Evolutionary conservation across 2,797 vertebrate genomes (phyloP).

Genomic region (Cossypha dichroa): DNA sequence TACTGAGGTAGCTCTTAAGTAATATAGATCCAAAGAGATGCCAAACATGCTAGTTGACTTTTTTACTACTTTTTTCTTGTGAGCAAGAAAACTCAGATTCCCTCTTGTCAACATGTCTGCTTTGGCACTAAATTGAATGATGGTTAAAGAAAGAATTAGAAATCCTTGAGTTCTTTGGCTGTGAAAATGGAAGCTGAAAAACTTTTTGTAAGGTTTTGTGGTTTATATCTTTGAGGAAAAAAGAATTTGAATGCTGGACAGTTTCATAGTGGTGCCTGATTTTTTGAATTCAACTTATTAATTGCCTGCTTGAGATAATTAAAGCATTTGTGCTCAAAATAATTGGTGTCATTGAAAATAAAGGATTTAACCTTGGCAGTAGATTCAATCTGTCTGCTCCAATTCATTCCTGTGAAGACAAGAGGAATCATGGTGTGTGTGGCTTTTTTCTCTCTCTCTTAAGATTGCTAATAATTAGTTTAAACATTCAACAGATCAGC

Average conservation of each 20-base stretch:
- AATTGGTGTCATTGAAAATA: constrained; percentile 65
- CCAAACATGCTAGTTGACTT: not conserved
- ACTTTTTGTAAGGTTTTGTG: not conserved
- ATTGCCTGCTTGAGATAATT: constrained; percentile 67
- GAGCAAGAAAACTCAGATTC: not conserved
- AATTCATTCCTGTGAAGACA: constrained; percentile 35
- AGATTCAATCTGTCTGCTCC: constrained; percentile 47
- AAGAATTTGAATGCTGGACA: constrained; percentile 1
- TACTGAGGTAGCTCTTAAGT: not conserved
- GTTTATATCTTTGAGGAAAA: constrained; percentile 19
- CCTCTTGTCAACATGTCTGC: not conserved
- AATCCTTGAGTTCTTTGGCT: not conserved
- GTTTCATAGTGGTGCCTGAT: constrained; percentile 34
- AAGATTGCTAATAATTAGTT: constrained; percentile 39
- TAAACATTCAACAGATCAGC: constrained; percentile 40
- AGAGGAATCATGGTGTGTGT: not conserved
- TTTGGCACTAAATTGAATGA: not conserved
- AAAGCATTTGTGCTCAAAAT: constrained; percentile 67
- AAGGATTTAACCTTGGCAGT: constrained; percentile 65
- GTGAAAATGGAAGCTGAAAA: constrained; percentile 14
- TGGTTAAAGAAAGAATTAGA: not conserved
- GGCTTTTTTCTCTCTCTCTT: not conserved
- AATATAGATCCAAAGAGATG: not conserved
- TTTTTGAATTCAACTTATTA: constrained; percentile 64
- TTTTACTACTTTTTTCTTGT: not conserved